A percentile compares a stretch with the other conserved stretches of the same genome.
These are phyloP conservation scores for Pocillopora meandrina DNA, from an alignment of 92 coral and sea anemone genomes.

Conservation along the genomic window DNA sequence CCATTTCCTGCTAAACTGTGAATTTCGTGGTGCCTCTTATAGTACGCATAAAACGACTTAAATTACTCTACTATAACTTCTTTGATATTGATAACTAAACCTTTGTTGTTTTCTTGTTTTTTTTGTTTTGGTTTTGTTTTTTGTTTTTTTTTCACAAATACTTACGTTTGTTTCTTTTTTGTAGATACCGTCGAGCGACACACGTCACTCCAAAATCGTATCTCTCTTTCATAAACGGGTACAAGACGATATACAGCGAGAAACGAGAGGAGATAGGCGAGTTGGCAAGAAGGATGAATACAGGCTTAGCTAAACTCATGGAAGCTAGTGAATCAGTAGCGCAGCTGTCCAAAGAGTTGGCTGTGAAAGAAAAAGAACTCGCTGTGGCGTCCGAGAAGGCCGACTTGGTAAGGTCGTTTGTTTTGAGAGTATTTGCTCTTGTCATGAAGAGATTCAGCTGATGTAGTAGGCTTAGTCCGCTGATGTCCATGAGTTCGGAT, in stretches of 20 bases:
- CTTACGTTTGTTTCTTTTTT: neutral
- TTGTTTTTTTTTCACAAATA: neutral
- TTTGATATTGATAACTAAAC: no score
- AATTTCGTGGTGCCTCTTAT: no score
- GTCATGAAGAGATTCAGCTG: neutral
- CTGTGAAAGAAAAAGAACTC: constrained; percentile 94
- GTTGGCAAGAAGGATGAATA: constrained; percentile 90
- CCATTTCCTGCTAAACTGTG: no score
- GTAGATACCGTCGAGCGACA: constrained; percentile 94
- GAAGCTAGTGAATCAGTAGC: constrained; percentile 98
- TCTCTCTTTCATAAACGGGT: constrained; percentile 92
- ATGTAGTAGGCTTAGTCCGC: neutral
- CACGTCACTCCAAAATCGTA: constrained; percentile 99
- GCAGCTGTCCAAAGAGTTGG: constrained; percentile 87
- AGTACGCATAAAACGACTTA: no score
- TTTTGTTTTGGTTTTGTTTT: neutral
- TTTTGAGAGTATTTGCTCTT: neutral
- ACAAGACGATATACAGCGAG: constrained; percentile 83
- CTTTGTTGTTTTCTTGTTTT: no score
- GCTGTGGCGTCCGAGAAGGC: constrained; percentile 97
- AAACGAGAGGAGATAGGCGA: constrained; percentile 88
- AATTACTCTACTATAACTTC: no score
- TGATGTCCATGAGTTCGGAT: no score
- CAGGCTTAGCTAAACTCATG: constrained; percentile 94
- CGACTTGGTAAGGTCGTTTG: constrained; percentile 66